A percentile compares a stretch with the other conserved stretches of the same genome.
Conservation (phyloP, 2,113 vertebrate genomes). For the Gymnobelideus leadbeateri region DNA sequence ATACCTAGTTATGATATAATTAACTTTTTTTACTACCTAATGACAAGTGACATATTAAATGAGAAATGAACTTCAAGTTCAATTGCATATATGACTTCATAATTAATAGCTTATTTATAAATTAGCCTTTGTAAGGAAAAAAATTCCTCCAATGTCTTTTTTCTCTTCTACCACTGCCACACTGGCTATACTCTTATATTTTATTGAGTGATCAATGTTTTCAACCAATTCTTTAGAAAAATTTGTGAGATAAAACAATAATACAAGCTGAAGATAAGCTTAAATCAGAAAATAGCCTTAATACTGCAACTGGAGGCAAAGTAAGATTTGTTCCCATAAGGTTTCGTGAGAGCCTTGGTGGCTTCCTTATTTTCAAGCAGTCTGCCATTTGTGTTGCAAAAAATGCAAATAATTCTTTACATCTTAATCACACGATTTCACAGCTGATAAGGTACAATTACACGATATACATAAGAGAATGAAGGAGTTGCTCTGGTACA, state of each 20-base stretch:
- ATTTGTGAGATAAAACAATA: background rate
- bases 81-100: background rate
- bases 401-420: background rate
- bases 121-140: background rate
- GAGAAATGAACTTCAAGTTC: background rate
- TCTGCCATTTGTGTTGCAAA: background rate
- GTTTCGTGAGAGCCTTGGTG: background rate
- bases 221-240: background rate
- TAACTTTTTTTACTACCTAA: background rate
- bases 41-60: background rate
- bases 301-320: background rate
- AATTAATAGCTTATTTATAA: background rate
- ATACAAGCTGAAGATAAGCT: background rate
- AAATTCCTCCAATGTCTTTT: background rate
- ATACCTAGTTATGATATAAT: background rate
- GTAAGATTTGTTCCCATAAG: background rate
- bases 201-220: background rate
- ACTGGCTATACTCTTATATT: background rate
- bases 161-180: background rate
- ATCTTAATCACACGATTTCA: background rate
- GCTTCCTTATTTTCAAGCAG: background rate
- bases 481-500: background rate
- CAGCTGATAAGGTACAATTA: background rate
- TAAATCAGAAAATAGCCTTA: background rate
- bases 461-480: background rate